phyloP scores from a whole-genome alignment of 2,888 invertebrate species.

The Pseudanteris insignis region DNA sequence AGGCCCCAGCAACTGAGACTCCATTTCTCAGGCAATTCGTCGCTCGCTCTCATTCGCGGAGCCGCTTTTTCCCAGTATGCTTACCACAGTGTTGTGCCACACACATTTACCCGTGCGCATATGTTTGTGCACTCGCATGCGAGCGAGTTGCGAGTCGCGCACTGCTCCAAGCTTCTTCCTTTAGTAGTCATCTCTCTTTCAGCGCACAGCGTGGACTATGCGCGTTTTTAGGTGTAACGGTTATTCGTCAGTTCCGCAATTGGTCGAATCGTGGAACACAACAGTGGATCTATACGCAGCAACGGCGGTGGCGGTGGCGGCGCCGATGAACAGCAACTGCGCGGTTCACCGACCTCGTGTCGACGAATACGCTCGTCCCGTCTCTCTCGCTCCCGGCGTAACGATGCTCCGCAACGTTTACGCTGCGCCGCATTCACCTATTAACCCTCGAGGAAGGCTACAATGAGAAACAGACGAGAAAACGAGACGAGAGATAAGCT shows the following conservation, averaged over 20 bases:
- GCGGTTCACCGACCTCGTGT: slow-evolving; percentile 48
- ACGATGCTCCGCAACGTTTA: slow-evolving; percentile 33
- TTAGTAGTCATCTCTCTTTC: slow-evolving; percentile 18
- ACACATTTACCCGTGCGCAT: slow-evolving; percentile 17
- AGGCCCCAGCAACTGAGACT: too few relatives aligned
- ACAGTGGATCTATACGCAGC: slow-evolving; percentile 51
- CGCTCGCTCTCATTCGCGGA: slow-evolving; percentile 3
- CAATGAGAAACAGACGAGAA: slow-evolving; percentile 30
- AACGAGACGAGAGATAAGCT: slow-evolving; percentile 31
- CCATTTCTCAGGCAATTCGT: not conserved
- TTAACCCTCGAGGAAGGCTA: slow-evolving; percentile 39
- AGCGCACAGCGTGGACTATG: slow-evolving; percentile 19
- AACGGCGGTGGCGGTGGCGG: slow-evolving; percentile 53
- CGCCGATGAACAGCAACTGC: slow-evolving; percentile 48
- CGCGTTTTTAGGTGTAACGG: slow-evolving; percentile 52
- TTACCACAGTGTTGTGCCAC: too few relatives aligned
- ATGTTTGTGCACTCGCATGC: not conserved
- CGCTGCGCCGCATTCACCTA: slow-evolving; percentile 41
- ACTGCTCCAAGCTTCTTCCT: slow-evolving; percentile 15
- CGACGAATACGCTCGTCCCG: slow-evolving; percentile 26
- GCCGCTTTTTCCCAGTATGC: slow-evolving; percentile 15
- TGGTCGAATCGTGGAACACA: slow-evolving; percentile 46
- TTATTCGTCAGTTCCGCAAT: slow-evolving; percentile 49
- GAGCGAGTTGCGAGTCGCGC: not conserved
- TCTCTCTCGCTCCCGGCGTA: slow-evolving; percentile 33